A percentile compares a stretch with the other conserved stretches of the same genome.
Conservation (phyloP, 2,888 invertebrate genomes). For the Mythimna loreyi region DNA sequence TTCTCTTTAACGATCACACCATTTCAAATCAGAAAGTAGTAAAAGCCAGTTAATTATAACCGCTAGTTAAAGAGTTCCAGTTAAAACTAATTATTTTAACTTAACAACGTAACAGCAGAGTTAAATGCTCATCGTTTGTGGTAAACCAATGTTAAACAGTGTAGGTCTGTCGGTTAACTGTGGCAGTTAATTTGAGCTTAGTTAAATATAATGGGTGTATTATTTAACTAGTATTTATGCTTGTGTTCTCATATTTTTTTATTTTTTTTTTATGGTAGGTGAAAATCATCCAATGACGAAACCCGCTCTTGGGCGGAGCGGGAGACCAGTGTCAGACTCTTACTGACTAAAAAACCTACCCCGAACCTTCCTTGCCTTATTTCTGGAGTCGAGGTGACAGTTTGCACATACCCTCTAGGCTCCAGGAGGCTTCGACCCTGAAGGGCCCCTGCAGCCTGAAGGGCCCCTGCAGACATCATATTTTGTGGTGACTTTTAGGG, state of each 20-base stretch:
- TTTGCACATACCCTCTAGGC: too few relatives aligned
- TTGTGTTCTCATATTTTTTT: neutral
- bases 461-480: too few relatives aligned
- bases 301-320: too few relatives aligned
- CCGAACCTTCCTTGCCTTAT: too few relatives aligned
- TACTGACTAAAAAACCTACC: too few relatives aligned
- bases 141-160: conserved; percentile 73
- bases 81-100: conserved; percentile 63
- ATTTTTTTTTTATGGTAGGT: too few relatives aligned
- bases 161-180: conserved; percentile 66
- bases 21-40: conserved; percentile 43
- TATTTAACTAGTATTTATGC: conserved; percentile 48
- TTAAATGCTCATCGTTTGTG: conserved; percentile 73
- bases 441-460: too few relatives aligned
- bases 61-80: conserved; percentile 39
- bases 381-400: too few relatives aligned
- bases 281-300: too few relatives aligned
- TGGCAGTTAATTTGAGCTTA: conserved; percentile 63
- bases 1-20: conserved; percentile 1
- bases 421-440: too few relatives aligned
- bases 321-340: too few relatives aligned
- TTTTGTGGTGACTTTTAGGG: too few relatives aligned
- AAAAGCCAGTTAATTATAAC: conserved; percentile 41
- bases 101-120: conserved; percentile 64
- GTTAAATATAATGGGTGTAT: conserved; percentile 55